phyloP scores from a whole-genome alignment of 2,113 vertebrate genomes.

The Charadrius vociferus region DNA sequence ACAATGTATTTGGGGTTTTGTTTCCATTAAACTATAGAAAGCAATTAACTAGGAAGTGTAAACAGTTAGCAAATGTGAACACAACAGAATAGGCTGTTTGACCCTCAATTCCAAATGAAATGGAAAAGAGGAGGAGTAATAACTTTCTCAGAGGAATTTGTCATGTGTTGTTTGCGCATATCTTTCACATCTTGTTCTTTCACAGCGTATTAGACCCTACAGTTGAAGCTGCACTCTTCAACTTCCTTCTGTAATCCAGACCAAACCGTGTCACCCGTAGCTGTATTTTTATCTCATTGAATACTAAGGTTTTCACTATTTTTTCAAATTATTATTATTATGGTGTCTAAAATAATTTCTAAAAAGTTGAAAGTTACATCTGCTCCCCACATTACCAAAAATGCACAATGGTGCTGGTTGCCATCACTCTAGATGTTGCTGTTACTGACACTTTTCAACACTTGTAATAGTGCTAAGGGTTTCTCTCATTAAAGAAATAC shows the following conservation, averaged over 20 bases:
- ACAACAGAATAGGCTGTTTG: not conserved
- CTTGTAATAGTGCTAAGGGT: not conserved
- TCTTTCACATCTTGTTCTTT: constrained; percentile 44
- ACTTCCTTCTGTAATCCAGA: constrained; percentile 1
- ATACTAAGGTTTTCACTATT: not conserved
- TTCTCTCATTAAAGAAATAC: not conserved
- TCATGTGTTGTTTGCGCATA: not conserved
- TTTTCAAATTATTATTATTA: not conserved
- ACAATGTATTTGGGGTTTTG: not conserved
- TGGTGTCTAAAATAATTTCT: not conserved
- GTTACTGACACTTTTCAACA: not conserved
- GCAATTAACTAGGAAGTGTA: not conserved
- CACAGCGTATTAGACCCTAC: not conserved
- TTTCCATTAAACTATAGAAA: not conserved
- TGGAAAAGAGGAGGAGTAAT: not conserved
- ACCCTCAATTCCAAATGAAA: not conserved
- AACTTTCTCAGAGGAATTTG: not conserved
- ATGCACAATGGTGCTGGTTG: not conserved
- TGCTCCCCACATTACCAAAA: not conserved
- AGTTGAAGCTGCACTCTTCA: not conserved
- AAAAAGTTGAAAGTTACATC: not conserved
- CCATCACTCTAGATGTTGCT: not conserved
- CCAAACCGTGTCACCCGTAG: not conserved
- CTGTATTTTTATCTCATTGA: not conserved
- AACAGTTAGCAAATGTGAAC: not conserved